A percentile compares a stretch with the other conserved stretches of the same genome.
phyloP scores from a whole-genome alignment of 2,888 invertebrate genomes.

The Sesia apiformis region DNA sequence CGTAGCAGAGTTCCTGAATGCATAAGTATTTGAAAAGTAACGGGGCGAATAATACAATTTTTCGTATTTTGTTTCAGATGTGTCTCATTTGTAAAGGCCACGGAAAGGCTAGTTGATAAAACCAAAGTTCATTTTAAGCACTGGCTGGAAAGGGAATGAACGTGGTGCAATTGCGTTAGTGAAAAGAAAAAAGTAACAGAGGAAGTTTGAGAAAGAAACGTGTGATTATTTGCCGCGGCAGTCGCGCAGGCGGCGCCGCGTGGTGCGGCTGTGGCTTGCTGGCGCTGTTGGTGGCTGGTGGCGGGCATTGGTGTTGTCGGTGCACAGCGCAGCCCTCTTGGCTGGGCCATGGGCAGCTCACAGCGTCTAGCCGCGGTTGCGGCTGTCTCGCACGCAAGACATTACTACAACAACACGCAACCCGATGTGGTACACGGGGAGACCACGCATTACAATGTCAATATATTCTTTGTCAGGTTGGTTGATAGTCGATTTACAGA shows the following conservation, averaged over 20 bases:
- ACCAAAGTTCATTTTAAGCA: constrained; percentile 1
- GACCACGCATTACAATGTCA: constrained; percentile 57
- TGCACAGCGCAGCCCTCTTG: constrained; percentile 68
- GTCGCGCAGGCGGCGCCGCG: constrained; percentile 49
- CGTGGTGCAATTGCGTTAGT: constrained; percentile 9
- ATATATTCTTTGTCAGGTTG: constrained; percentile 86
- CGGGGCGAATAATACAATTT: background rate
- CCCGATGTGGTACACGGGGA: constrained; percentile 46
- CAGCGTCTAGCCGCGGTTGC: constrained; percentile 77
- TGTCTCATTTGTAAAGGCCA: constrained; percentile 11
- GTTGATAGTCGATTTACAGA: constrained; percentile 24
- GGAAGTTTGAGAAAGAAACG: constrained; percentile 3
- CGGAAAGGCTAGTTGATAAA: constrained; percentile 3
- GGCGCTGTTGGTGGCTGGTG: constrained; percentile 50
- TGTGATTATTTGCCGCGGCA: constrained; percentile 23
- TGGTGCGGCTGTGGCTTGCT: constrained; percentile 52
- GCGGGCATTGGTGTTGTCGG: constrained; percentile 46
- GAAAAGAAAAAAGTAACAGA: constrained; percentile 10
- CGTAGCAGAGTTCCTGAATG: constrained; percentile 12
- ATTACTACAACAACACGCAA: constrained; percentile 63
- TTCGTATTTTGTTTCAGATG: constrained; percentile 39
- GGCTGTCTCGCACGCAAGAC: constrained; percentile 59
- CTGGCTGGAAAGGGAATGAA: constrained; percentile 16
- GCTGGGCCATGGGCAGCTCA: constrained; percentile 79
- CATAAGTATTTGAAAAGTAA: constrained; percentile 4